Evolutionary conservation across 2,113 vertebrate genomes (phyloP).

Genomic region (Peromyscus californicus): DNA sequence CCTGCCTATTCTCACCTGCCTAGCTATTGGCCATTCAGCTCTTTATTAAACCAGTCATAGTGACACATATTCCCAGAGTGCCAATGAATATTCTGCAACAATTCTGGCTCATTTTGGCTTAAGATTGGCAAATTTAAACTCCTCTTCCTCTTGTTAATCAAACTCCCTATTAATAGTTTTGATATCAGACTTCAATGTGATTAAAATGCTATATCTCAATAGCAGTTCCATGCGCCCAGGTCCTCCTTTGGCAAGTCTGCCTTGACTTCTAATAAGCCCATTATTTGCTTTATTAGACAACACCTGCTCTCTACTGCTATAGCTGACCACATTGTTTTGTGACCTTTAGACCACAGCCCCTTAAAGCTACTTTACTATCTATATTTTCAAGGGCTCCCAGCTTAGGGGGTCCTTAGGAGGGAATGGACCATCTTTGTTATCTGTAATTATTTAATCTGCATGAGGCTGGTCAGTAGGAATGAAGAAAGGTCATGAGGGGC

Average conservation of each 20-base stretch:
- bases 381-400: background rate
- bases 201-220: background rate
- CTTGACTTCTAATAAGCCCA: background rate
- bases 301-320: fast-evolving
- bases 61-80: background rate
- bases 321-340: too few species aligned
- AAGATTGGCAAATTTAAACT: background rate
- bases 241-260: background rate
- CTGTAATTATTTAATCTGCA: too few species aligned
- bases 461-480: background rate
- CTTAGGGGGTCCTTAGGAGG: background rate
- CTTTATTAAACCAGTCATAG: background rate
- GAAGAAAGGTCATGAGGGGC: background rate
- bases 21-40: background rate
- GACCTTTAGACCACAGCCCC: background rate
- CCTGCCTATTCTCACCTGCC: too few species aligned
- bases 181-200: background rate
- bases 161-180: background rate
- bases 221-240: background rate
- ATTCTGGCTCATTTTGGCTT: background rate
- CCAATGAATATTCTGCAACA: background rate
- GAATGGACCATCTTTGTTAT: background rate
- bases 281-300: background rate
- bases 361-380: background rate
- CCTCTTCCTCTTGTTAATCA: background rate